Percentiles rank a stretch among this genome's conserved stretches.
Conservation (phyloP, 2,113 vertebrate genomes). For the Grammomys surdaster region DNA sequence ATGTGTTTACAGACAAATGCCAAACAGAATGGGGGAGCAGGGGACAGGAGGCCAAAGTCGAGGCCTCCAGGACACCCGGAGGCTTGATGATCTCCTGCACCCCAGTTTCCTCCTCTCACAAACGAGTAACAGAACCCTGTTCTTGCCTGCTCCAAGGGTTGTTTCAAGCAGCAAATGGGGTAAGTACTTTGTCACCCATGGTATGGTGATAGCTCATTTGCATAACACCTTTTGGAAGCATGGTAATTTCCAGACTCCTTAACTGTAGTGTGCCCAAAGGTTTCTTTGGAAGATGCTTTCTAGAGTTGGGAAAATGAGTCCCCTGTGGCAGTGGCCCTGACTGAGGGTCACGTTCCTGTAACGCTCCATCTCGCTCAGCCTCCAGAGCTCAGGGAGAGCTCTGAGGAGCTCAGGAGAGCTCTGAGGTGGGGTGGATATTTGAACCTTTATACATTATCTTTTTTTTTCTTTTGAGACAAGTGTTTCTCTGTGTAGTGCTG, state of each 20-base stretch:
- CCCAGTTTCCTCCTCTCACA: not conserved
- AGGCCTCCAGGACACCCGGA: not conserved
- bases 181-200: not conserved
- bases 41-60: not conserved
- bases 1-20: conserved; percentile 1
- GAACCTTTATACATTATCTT: not conserved
- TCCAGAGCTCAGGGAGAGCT: not conserved
- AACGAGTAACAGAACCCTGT: not conserved
- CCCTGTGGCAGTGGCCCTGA: not conserved
- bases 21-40: not conserved
- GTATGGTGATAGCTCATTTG: not conserved
- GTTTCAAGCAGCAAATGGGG: not conserved
- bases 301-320: conserved; percentile 9
- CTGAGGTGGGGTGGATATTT: not conserved
- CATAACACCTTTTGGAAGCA: not conserved
- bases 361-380: not conserved
- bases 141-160: not conserved
- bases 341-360: not conserved
- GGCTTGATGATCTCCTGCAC: not conserved
- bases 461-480: not conserved
- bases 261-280: not conserved
- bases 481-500: not conserved
- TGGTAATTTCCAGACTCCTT: not conserved
- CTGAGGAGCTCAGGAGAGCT: not conserved
- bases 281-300: conserved; percentile 46